Evolutionary conservation across 2,113 vertebrate species (phyloP), one percentile per base, ranked within the genome.

Genomic region (Pelusios castaneus): DNA sequence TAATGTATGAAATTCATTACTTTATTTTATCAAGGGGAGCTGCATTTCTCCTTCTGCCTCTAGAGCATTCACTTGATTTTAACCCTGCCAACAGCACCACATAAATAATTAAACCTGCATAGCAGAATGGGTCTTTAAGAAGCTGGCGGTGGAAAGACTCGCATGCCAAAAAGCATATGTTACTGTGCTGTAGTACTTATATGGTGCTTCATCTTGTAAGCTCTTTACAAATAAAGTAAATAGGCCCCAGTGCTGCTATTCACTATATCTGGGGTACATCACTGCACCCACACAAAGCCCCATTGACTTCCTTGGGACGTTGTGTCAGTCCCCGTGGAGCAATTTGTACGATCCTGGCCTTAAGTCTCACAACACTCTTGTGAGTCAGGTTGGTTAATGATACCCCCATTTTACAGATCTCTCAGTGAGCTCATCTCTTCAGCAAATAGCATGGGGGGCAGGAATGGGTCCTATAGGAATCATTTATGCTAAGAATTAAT

Each of bases 1-100:
- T 31, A 6, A n/a, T 17, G 24, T 84, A 86, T 93, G 88, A 94
- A 96, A 94, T 84, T 82, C 94, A 81, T 83, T 45, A 58, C 73
- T 79, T 4, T n/a, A 17, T 78, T 94, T 95, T 38, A 77, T 41
- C 80, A 85, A 87, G 73, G 21, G 22, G 56, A 92, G 80, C 76
- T 63, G 86, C 45, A 54, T 80, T 5, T 93, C n/a, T 22, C 49
- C 70, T 77, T 80, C 56, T 89, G 24, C n/a, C 80, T 56, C 88
- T 27, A 54, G 38, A 79, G 17, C 7, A 17, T 5, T 56, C 60
- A 54, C 54, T 86, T 85, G 70, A 84, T 95, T 95, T 95, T 87
- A 91, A 81, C 60, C 29, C 84, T 85, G 41, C 8, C 80, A 91
- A 88, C 38, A 90, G 34, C 34, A 77, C 31, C 45, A 27, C 34